These are phyloP conservation scores for Diorhabda carinulata DNA, from an alignment of 1,140 invertebrate species.

Conservation along the genomic window DNA sequence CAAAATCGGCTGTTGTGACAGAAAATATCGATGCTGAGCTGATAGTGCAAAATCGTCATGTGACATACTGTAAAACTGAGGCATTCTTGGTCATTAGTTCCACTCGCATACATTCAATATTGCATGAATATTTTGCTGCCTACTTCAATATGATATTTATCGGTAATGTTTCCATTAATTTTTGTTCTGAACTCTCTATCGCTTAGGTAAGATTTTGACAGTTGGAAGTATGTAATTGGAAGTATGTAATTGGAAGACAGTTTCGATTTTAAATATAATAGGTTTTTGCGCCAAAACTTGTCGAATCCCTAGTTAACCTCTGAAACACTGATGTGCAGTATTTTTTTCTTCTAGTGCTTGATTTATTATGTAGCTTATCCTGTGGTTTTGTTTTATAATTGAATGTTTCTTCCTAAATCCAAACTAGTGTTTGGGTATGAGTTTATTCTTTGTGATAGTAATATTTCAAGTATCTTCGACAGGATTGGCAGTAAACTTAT, in stretches of 20 bases:
- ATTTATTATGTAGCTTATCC: not conserved
- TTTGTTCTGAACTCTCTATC: no score
- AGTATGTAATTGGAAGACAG: not conserved
- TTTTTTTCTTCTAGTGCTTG: not conserved
- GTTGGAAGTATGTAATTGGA: not conserved
- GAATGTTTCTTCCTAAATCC: not conserved
- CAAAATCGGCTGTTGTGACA: no score
- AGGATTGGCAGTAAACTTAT: not conserved
- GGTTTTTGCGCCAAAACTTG: not conserved
- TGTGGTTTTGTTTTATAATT: not conserved
- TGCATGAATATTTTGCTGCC: no score
- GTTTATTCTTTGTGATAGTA: not conserved
- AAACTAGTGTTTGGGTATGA: not conserved
- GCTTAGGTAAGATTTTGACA: not conserved
- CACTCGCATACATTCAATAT: no score
- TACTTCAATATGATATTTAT: not conserved
- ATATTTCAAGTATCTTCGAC: not conserved
- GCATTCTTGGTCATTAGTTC: no score
- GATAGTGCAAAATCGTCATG: no score
- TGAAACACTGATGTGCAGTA: not conserved
- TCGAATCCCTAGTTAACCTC: not conserved
- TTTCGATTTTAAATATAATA: not conserved
- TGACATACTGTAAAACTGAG: no score
- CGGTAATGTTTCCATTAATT: not conserved
- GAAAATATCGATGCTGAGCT: no score